phyloP scores from a whole-genome alignment of 2,797 vertebrate genomes.

The Acridotheres tristis region DNA sequence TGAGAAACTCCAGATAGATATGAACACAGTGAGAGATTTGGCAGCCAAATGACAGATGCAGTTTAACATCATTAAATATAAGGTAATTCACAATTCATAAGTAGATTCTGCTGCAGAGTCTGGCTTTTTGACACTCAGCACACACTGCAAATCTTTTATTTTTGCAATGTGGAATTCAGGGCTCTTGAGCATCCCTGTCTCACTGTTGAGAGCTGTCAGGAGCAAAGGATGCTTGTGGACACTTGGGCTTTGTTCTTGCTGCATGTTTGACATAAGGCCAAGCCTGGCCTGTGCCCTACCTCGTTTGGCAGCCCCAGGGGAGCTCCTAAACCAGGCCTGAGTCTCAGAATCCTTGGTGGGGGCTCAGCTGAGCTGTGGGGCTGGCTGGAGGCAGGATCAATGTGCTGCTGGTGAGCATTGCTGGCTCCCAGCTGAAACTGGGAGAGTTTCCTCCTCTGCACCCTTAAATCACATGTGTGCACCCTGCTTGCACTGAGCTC shows the following conservation, averaged over 20 bases:
- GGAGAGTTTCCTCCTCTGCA: neutral
- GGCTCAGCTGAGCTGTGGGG: neutral
- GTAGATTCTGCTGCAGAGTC: neutral
- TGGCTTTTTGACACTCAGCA: neutral
- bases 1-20: conserved; percentile 44
- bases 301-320: neutral
- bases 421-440: neutral
- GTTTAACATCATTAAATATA: conserved; percentile 38
- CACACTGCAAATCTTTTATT: neutral
- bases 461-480: neutral
- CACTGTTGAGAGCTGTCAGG: neutral
- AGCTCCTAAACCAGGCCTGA: neutral
- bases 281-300: neutral
- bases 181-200: neutral
- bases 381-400: neutral
- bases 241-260: neutral
- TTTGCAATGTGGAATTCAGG: neutral
- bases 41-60: conserved; percentile 34
- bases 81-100: conserved; percentile 45
- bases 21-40: neutral
- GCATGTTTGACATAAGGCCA: neutral
- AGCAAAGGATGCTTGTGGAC: neutral
- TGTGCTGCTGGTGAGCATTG: neutral
- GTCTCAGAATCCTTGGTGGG: neutral
- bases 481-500: neutral